Base-by-base conservation (phyloP, 2,888 invertebrate species). In the Lasioglossum figueresi region DNA sequence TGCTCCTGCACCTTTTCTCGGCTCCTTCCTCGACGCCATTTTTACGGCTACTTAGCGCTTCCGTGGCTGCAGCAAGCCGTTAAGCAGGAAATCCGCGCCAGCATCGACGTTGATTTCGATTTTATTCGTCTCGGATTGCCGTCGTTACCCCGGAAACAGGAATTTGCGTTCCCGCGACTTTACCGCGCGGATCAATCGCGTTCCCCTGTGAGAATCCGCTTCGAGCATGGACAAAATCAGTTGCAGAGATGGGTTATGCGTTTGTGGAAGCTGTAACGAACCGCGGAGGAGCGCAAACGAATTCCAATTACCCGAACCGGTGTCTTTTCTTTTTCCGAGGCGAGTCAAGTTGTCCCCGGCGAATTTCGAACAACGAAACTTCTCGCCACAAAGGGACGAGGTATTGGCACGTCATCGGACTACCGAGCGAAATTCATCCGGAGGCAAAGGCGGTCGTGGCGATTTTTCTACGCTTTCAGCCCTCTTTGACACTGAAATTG, bases 401-500 rank as follows among this genome's bases (percentile, higher is more conserved):
- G 52, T 34, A 73, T 73, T 52, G 73, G 48, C 48, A 34, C 43
- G 73, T 73, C 73, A 34, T 73, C 73, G 31, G 48, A 37, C 66
- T 45, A 31, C 27, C 27, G 40, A 40, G 40, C 48, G 52, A 68
- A 76, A 68, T 48, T 76, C 76, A 37, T 37, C 68, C 77, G 66
- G 48, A 77, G 66, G 68, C 45, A 68, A 68, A 68, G 68, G 37
- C 68, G 68, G 68, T 37, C 68, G 68, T 10, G 48, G 76, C 48
- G 68, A 77, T 77, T 68, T 77, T 68, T 77, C 76, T 68, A 52
- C 68, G n/a, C 68, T 68, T 77, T 68, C 76, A 68, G 48, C 68
- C 66, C 45, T 77, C 76, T 77, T 77, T 77, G 76, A 77, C 76
- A 77, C 76, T 52, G 76, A 77, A 77, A 77, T 77, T 77, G 76